phyloP scores from a whole-genome alignment of 2,113 vertebrate genomes.

The Macroglossus sobrinus region DNA sequence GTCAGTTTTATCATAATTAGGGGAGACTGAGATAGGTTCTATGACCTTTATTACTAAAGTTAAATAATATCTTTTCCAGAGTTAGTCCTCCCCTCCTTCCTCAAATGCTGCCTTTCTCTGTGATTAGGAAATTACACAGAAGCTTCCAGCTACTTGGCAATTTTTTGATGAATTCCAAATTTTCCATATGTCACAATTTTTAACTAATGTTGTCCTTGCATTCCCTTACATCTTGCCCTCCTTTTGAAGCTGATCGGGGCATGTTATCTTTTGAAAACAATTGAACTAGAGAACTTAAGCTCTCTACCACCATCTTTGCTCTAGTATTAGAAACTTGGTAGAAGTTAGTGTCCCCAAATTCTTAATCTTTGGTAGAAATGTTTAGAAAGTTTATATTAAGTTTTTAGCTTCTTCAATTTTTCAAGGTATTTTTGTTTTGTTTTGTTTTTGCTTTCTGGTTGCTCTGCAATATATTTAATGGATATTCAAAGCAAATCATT shows the following conservation, averaged over 20 bases:
- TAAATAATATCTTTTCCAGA: neutral
- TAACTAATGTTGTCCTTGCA: neutral
- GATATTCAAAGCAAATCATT: neutral
- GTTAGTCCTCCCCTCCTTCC: neutral
- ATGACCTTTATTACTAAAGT: neutral
- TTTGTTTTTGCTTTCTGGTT: slow-evolving; percentile 12
- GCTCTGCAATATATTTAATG: neutral
- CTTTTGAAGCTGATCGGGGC: neutral
- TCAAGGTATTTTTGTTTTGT: neutral
- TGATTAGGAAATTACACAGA: slow-evolving; percentile 1
- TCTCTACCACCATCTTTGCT: neutral
- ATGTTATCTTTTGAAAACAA: neutral
- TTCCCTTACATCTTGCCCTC: neutral
- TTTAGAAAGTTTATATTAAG: neutral
- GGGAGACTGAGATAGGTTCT: neutral
- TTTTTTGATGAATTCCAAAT: neutral
- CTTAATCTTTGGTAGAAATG: neutral
- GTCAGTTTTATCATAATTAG: neutral
- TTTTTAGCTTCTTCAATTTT: neutral
- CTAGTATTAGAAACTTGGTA: neutral
- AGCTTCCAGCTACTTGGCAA: neutral
- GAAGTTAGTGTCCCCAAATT: neutral
- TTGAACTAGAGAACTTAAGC: neutral
- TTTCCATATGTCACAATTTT: neutral
- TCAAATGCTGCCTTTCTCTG: neutral